Base-by-base conservation (phyloP, 2,113 vertebrate species). In the Ivindomyrus marchei region DNA sequence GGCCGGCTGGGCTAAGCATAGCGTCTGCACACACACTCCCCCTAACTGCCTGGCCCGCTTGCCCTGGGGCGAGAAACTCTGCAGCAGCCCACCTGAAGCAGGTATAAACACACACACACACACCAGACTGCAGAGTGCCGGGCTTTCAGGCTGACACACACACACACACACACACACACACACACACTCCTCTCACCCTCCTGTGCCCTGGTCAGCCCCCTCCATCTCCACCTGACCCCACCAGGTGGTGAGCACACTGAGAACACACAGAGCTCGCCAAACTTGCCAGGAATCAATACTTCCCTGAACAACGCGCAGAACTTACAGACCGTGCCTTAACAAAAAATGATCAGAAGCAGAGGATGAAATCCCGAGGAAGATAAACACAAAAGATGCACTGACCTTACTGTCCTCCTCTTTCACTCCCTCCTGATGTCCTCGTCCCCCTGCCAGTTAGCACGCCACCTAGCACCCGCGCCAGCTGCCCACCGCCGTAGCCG, bases 211-310 rank as follows among this genome's bases (percentile, higher is more conserved):
- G 88, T 39, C 85, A 91, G 92, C 90, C 90, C 88, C 90, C 91
- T 92, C 74, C 21, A 90, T 45, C 62, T 89, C 93, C 92, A 94
- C 94, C 93, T 94, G 92, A 94, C 93, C 93, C 93, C 94, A 95
- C 94, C 95, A 95, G 94, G 93, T 93, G 94, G 94, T 94, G 94
- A 95, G 70, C 94, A 94, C 94, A 92, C 93, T 70, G 93, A 91
- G 90, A 95, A 92, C 94, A 92, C 94, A 95, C 94, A 94, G 94
- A 95, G 95, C 94, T 94, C 94, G 95, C 96, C 95, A 96, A 66
- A 96, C 95, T 96, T 96, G 90, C 88, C 91, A 91, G 93, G 93
- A 95, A 96, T 96, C 96, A 95, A 96, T 96, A 96, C 92, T 96
- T 95, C 94, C 92, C 90, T 92, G 92, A 93, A 93, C 92, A 93